These are phyloP conservation scores for Martes martes DNA, from an alignment of 2,113 vertebrate genomes.

Conservation along the genomic window DNA sequence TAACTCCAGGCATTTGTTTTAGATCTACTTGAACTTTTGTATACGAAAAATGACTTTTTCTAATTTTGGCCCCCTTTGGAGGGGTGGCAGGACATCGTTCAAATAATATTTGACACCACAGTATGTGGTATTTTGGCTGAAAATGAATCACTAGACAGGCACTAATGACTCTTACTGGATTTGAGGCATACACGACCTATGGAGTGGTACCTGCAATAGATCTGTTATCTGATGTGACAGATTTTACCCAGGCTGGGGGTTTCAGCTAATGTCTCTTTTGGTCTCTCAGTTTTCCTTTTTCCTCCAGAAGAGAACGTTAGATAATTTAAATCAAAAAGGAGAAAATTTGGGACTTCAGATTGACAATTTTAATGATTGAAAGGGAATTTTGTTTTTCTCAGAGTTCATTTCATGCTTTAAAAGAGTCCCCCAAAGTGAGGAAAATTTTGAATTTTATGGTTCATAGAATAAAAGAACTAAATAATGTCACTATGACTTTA, in stretches of 20 bases:
- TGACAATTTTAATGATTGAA: not conserved
- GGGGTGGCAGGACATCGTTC: not conserved
- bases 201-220: not conserved
- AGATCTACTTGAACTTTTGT: not conserved
- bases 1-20: not conserved
- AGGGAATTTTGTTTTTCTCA: not conserved
- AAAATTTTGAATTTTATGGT: not conserved
- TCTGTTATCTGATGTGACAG: not conserved
- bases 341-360: not conserved
- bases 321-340: not conserved
- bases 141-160: not conserved
- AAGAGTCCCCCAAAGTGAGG: not conserved
- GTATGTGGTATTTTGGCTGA: not conserved
- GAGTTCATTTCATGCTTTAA: not conserved
- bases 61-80: not conserved
- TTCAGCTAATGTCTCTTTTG: not conserved
- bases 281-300: not conserved
- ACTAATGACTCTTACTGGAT: not conserved
- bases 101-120: not conserved
- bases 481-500: not conserved
- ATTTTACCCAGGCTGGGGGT: not conserved
- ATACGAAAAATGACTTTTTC: not conserved
- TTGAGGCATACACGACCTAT: not conserved
- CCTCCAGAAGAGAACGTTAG: not conserved
- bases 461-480: not conserved